phyloP scores from a whole-genome alignment of 2,888 invertebrate species.

The Acrobasis suavella region DNA sequence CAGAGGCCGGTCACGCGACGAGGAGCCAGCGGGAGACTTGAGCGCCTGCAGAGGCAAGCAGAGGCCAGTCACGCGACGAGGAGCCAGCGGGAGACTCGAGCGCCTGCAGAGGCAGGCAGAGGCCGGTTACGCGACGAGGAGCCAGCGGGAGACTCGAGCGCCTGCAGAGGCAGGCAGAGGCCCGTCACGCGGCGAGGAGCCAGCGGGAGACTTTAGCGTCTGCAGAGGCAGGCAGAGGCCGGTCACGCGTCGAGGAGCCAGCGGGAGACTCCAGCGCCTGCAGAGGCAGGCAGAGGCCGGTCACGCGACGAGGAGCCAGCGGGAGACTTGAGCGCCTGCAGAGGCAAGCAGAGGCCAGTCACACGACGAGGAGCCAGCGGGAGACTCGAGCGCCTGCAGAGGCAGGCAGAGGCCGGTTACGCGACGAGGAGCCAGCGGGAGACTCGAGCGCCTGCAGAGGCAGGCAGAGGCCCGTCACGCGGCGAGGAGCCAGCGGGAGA shows the following conservation, averaged over 20 bases:
- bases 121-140: not conserved
- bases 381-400: not conserved
- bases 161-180: not conserved
- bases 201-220: not conserved
- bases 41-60: constrained; percentile 6
- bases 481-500: too few relatives aligned
- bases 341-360: not conserved
- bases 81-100: not conserved
- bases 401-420: constrained; percentile 4
- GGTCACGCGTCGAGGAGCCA: not conserved
- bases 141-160: not conserved
- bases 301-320: not conserved
- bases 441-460: too few relatives aligned
- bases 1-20: not conserved
- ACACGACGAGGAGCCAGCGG: too few relatives aligned
- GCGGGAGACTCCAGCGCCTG: not conserved
- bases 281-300: not conserved
- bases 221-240: not conserved
- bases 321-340: not conserved
- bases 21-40: not conserved
- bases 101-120: constrained; percentile 1
- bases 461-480: too few relatives aligned
- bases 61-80: not conserved
- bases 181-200: not conserved
- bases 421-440: not conserved